Evolutionary conservation across 2,888 invertebrate species (phyloP).

Genomic region (Dermolepida albohirtum): DNA sequence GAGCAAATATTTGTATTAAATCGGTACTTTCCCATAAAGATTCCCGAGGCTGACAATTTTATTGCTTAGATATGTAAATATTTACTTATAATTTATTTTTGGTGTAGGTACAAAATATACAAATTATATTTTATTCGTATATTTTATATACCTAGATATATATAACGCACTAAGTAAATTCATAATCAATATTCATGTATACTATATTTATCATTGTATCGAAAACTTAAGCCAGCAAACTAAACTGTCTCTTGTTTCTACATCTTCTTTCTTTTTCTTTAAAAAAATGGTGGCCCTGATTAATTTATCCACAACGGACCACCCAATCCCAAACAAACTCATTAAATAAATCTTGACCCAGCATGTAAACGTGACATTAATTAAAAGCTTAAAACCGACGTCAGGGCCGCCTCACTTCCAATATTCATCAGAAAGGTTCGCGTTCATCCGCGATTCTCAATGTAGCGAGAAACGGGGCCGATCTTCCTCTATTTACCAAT

Average conservation of each 20-base stretch:
- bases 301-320: slow-evolving; percentile 31
- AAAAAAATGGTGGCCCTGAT: slow-evolving; percentile 16
- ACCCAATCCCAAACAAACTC: slow-evolving; percentile 36
- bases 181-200: no score
- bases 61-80: no score
- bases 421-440: slow-evolving; percentile 29
- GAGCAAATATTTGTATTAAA: no score
- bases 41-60: no score
- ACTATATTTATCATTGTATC: no score
- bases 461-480: background rate
- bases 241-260: background rate
- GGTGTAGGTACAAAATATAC: no score
- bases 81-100: no score
- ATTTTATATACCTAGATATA: no score
- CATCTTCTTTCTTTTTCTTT: slow-evolving; percentile 18
- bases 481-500: slow-evolving; percentile 25
- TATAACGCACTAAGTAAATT: no score
- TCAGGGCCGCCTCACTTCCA: slow-evolving; percentile 25
- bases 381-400: slow-evolving; percentile 28
- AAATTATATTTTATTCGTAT: no score
- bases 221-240: no score
- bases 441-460: slow-evolving; percentile 2
- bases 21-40: no score
- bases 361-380: slow-evolving; percentile 38
- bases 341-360: slow-evolving; percentile 38